Conservation (phyloP, 30 jellyfish, hydroid and myxozoan genomes). For the Turritopsis dohrnii region DNA sequence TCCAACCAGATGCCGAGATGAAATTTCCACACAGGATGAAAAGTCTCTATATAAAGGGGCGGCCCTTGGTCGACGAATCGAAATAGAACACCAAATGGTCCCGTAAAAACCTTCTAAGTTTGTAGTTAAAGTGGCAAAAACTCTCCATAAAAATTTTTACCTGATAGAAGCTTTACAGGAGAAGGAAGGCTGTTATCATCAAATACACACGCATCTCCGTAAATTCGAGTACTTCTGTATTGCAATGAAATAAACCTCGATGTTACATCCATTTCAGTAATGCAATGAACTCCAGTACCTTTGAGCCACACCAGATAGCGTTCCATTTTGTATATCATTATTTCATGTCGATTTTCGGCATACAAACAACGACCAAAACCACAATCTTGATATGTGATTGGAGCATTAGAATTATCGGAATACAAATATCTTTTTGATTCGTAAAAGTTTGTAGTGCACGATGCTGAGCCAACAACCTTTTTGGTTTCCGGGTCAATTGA, state of each 20-base stretch:
- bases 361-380: neutral
- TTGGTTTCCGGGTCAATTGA: neutral
- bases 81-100: neutral
- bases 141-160: neutral
- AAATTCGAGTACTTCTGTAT: neutral
- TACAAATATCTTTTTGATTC: neutral
- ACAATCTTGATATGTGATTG: neutral
- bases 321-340: neutral
- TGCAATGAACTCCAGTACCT: neutral
- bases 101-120: neutral
- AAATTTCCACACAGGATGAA: no score
- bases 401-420: neutral
- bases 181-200: neutral
- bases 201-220: neutral
- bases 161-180: neutral
- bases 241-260: neutral
- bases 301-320: neutral
- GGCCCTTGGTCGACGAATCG: no score
- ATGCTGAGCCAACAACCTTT: neutral
- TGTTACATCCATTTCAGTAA: neutral
- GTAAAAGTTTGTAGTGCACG: neutral
- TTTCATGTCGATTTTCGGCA: neutral
- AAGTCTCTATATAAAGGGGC: no score
- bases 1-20: no score
- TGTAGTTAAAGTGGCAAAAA: neutral